A percentile compares a stretch with the other conserved stretches of the same genome.
Evolutionary conservation across 1,140 invertebrate species (phyloP).

Genomic region (Trissolcus basalis): DNA sequence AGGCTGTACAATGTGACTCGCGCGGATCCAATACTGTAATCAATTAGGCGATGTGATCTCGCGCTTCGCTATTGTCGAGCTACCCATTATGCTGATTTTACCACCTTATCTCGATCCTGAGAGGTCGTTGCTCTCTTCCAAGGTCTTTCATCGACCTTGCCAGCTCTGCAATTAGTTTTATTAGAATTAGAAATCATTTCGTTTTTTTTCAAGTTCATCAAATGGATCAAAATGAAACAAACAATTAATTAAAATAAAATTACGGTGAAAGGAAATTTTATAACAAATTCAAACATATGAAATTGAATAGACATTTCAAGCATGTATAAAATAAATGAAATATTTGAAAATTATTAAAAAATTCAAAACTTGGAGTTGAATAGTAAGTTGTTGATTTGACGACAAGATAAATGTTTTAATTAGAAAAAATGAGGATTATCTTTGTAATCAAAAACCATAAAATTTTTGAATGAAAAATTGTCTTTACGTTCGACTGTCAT

Average conservation of each 20-base stretch:
- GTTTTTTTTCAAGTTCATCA: too few relatives aligned
- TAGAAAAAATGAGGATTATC: background rate
- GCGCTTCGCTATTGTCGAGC: conserved; percentile 29
- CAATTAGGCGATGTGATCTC: conserved; percentile 31
- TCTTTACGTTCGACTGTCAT: background rate
- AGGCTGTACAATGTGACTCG: conserved; percentile 30
- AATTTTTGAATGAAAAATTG: background rate
- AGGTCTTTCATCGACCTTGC: conserved; percentile 30
- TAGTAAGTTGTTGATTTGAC: background rate
- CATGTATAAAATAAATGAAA: too few relatives aligned
- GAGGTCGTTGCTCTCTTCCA: conserved; percentile 36
- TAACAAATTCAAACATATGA: too few relatives aligned
- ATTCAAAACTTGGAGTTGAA: background rate
- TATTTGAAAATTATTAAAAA: too few relatives aligned
- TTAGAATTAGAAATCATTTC: too few relatives aligned
- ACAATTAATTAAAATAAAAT: too few relatives aligned
- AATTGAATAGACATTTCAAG: too few relatives aligned
- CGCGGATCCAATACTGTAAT: conserved; percentile 33
- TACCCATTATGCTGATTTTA: conserved; percentile 38
- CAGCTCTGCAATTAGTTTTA: too few relatives aligned
- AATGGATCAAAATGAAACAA: too few relatives aligned
- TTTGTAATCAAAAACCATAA: too few relatives aligned
- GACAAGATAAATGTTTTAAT: background rate
- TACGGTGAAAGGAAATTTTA: too few relatives aligned
- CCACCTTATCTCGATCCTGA: conserved; percentile 8